Evolutionary conservation across 2,888 invertebrate species (phyloP), one percentile per base, ranked within the genome.

Genomic region (Apamea sordens): DNA sequence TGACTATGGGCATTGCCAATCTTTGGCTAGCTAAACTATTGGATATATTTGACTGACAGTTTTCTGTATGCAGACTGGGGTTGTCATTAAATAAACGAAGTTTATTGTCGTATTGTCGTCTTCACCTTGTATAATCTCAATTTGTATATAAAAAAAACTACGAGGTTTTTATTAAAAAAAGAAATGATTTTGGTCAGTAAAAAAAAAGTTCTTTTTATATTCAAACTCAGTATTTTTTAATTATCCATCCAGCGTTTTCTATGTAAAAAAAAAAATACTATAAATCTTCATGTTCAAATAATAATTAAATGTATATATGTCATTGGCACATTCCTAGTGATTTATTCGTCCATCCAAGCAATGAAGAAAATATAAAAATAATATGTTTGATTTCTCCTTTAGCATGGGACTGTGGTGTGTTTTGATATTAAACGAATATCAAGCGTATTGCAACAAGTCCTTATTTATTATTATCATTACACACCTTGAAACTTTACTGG

Each of bases 401-500:
- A 64, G 50, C 73, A 67, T 76, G 76, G 61, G 63, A 59, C 36
- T 18, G 85, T 80, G 28, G 73, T 79, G 81, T 82, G 79, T 82
- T 63, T 73, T 72, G 63, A 65, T 79, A 83, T 77, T 76, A 10
- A 73, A 64, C 70, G 4, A 84, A 76, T 86, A 72, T 76, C 70
- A 87, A 86, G 85, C 86, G n/a, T 50, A 73, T 61, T 71, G 63
- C 18, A 73, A 76, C 56, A 77, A 71, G 68, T 77, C 70, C 61
- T 76, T 68, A 59, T 65, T 76, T n/a, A 15, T 74, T 50, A 53
- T 72, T 72, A 56, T 63, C 32, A 44, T 76, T 86, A 88, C 88
- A 88, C 88, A 86, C 88, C 88, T 88, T 85, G 77, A 86, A 53
- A 88, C 82, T 85, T 73, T 86, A 88, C 79, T 86, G 79, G 74